Evolutionary conservation across 2,888 invertebrate genomes (phyloP).

Genomic region (Dioctria linearis): DNA sequence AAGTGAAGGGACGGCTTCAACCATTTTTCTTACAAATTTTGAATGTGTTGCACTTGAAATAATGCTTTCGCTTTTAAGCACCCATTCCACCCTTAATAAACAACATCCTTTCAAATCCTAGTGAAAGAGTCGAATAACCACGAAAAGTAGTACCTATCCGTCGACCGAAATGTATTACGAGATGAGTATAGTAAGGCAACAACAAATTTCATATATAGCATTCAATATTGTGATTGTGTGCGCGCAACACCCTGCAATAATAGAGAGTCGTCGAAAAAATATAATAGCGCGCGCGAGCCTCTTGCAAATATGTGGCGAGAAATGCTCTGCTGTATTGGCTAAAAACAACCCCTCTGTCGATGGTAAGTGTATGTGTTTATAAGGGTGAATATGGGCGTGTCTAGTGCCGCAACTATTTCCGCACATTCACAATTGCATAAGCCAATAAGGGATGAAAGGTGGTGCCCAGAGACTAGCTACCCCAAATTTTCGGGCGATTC

Average conservation of each 20-base stretch:
- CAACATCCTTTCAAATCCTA: conserved; percentile 37
- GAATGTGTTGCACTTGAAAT: conserved; percentile 51
- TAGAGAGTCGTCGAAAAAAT: conserved; percentile 28
- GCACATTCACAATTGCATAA: conserved; percentile 17
- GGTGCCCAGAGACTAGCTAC: conserved; percentile 30
- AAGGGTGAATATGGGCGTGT: conserved; percentile 42
- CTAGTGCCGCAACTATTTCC: conserved; percentile 2
- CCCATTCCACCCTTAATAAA: conserved; percentile 52
- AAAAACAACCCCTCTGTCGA: background rate
- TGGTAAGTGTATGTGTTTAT: background rate
- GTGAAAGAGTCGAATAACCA: conserved; percentile 48
- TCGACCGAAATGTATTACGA: conserved; percentile 5
- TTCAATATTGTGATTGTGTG: conserved; percentile 57
- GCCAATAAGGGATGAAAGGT: conserved; percentile 55
- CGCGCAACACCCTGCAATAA: conserved; percentile 57
- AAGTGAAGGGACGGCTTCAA: conserved; percentile 33
- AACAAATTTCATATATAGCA: conserved; percentile 53
- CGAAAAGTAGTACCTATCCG: conserved; percentile 22
- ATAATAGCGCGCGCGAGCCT: conserved; percentile 3
- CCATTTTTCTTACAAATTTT: conserved; percentile 49
- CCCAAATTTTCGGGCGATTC: conserved; percentile 46
- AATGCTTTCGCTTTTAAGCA: conserved; percentile 53
- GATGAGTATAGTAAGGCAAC: conserved; percentile 22
- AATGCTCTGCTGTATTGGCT: conserved; percentile 13
- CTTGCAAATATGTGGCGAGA: background rate